phyloP scores from a whole-genome alignment of 2,797 vertebrate genomes.

The Rhinella marina region DNA sequence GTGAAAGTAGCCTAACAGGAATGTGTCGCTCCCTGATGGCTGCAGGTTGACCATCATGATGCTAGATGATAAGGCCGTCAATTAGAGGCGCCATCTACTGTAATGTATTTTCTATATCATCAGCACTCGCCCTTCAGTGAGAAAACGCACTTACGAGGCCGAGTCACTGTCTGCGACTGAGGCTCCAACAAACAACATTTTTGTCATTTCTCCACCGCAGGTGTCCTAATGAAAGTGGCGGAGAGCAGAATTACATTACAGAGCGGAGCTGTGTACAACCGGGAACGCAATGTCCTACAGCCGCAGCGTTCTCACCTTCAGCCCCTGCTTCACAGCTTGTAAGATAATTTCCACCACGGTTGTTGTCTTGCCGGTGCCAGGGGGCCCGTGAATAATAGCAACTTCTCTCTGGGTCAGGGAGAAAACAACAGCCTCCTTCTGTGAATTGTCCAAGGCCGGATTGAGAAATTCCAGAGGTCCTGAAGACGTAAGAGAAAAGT shows the following conservation, averaged over 20 bases:
- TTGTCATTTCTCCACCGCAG: background rate
- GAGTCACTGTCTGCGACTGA: background rate
- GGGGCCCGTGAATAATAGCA: conserved; percentile 93
- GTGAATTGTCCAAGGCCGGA: conserved; percentile 83
- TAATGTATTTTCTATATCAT: too few species aligned
- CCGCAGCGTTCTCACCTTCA: conserved; percentile 79
- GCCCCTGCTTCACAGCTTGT: conserved; percentile 86
- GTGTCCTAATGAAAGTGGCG: background rate
- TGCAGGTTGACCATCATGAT: background rate
- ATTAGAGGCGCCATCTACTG: background rate
- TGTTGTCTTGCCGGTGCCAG: conserved; percentile 96
- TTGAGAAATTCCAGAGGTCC: conserved; percentile 80
- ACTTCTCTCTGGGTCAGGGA: conserved; percentile 90
- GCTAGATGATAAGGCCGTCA: background rate
- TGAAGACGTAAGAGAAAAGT: conserved; percentile 64
- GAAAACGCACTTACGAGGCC: background rate
- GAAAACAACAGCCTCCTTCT: conserved; percentile 89
- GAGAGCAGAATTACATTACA: background rate
- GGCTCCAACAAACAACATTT: background rate
- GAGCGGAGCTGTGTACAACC: background rate
- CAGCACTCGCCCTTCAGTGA: background rate
- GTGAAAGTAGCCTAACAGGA: too few species aligned
- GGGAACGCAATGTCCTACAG: background rate
- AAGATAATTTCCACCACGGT: conserved; percentile 92
- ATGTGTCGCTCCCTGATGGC: background rate